phyloP scores from a whole-genome alignment of 2,797 vertebrate genomes.

The Aeoliscus strigatus region DNA sequence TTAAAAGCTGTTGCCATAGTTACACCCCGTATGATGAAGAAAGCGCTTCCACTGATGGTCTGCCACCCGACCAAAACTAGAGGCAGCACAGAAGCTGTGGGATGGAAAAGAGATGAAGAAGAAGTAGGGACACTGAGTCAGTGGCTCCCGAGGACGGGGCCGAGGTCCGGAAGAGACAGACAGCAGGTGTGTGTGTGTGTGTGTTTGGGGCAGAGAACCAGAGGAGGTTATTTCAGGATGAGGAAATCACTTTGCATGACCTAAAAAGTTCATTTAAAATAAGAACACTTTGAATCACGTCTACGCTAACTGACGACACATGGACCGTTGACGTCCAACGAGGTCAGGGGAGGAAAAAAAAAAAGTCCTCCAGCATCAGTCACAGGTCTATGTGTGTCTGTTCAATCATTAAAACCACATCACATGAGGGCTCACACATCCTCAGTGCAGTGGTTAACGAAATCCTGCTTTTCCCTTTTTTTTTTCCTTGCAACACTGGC shows the following conservation, averaged over 20 bases:
- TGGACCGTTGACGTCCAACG: conserved; percentile 16
- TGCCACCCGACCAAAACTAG: conserved; percentile 2
- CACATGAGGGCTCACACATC: conserved; percentile 30
- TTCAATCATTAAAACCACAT: conserved; percentile 22
- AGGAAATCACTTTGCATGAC: conserved; percentile 50
- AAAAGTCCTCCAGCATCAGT: conserved; percentile 24
- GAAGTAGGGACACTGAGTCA: not conserved
- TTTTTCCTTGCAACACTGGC: conserved; percentile 2
- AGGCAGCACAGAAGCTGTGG: not conserved
- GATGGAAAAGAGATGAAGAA: not conserved
- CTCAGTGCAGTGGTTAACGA: too few species aligned
- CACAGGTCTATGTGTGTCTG: conserved; percentile 7
- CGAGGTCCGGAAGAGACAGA: too few species aligned
- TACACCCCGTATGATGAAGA: conserved; percentile 8
- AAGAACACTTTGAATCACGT: not conserved
- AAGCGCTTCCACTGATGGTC: not conserved
- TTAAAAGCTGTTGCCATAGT: conserved; percentile 28
- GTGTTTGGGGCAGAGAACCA: conserved; percentile 13
- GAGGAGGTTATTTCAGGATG: conserved; percentile 57
- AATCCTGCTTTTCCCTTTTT: too few species aligned
- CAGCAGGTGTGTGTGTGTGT: too few species aligned
- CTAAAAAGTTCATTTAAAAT: conserved; percentile 58
- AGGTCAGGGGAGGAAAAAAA: conserved; percentile 36
- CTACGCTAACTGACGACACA: conserved; percentile 4
- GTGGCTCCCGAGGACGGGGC: too few species aligned